phyloP scores from a whole-genome alignment of 1,140 invertebrate species.

The Helicoverpa zea region DNA sequence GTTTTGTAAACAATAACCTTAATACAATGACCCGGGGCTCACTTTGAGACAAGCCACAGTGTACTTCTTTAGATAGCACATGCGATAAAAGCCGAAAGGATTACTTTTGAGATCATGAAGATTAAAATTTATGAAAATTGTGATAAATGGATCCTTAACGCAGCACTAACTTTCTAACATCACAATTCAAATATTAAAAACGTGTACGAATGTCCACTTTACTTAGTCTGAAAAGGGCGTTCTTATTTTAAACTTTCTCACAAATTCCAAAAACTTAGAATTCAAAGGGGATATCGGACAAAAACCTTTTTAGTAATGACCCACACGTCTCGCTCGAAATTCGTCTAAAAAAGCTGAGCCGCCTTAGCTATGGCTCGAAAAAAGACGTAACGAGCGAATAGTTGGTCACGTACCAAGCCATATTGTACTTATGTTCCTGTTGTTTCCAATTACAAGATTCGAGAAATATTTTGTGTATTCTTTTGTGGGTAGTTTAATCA shows the following conservation, averaged over 20 bases:
- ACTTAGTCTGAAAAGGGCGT: no score
- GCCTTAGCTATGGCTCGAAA: constrained; percentile 29
- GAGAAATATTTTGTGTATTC: constrained; percentile 4
- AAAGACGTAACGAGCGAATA: constrained; percentile 18
- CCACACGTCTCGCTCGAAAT: constrained; percentile 2
- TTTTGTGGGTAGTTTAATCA: background rate
- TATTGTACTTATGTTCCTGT: constrained; percentile 8
- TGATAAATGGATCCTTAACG: no score
- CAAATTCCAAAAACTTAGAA: constrained; percentile 1
- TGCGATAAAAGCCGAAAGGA: no score
- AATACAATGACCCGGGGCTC: constrained; percentile 9
- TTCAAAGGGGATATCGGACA: background rate
- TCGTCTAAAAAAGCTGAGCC: background rate
- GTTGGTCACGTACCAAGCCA: constrained; percentile 14
- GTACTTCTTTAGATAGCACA: no score
- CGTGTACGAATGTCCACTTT: no score
- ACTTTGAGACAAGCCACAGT: background rate
- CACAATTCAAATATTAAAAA: no score
- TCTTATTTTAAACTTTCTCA: background rate
- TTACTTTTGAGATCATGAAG: no score
- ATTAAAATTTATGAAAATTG: no score
- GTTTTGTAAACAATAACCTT: constrained; percentile 15
- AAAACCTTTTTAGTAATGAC: constrained; percentile 24
- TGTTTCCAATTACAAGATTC: constrained; percentile 19
- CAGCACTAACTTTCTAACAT: no score